These are phyloP conservation scores for Elachura formosa DNA, from an alignment of 2,113 vertebrate genomes.

Conservation along the genomic window DNA sequence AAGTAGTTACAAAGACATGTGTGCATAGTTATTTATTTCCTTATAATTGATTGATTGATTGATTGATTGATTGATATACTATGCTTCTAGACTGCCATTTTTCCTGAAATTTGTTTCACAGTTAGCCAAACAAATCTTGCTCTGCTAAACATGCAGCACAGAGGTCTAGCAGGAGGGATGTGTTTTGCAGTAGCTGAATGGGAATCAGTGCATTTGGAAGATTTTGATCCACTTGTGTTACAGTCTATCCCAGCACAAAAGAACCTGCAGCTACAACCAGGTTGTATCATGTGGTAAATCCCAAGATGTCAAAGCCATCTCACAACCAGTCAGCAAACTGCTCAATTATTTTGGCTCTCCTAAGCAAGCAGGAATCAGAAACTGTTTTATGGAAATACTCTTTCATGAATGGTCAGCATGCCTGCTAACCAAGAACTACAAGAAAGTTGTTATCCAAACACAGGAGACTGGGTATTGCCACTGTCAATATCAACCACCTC, in stretches of 20 bases:
- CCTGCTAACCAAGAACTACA: neutral
- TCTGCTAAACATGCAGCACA: neutral
- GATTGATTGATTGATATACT: neutral
- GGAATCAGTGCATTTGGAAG: neutral
- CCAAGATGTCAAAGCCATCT: fast-evolving
- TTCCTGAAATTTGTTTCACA: neutral
- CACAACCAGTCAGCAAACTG: neutral
- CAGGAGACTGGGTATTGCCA: neutral
- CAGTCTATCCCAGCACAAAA: neutral
- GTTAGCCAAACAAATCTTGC: neutral
- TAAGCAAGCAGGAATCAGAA: neutral
- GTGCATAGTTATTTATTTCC: neutral
- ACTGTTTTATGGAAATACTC: neutral
- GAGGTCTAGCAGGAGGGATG: neutral
- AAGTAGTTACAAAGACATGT: neutral
- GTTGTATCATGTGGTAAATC: fast-evolving
- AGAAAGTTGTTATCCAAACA: neutral
- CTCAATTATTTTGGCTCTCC: neutral
- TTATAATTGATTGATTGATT: neutral
- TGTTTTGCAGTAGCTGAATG: fast-evolving
- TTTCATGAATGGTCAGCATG: neutral
- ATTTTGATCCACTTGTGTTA: neutral
- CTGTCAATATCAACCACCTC: neutral
- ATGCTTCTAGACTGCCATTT: neutral
- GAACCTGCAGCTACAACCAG: neutral